A percentile compares a stretch with the other conserved stretches of the same genome.
Conservation (phyloP, 2,888 invertebrate species). For the Nomada flava region DNA sequence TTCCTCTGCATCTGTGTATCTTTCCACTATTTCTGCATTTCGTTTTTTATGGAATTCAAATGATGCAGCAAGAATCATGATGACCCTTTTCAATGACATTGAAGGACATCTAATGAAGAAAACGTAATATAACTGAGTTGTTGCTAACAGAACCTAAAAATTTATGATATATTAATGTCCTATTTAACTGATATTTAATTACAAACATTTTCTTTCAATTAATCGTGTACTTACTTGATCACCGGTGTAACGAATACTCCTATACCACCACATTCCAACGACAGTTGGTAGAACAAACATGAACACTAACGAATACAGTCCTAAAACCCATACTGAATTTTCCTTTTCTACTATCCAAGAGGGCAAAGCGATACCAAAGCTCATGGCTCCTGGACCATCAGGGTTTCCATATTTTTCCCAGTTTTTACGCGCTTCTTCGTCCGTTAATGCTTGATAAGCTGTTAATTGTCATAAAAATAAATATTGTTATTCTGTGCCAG, state of each 20-base stretch:
- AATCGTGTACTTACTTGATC: constrained; percentile 88
- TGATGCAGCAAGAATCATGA: constrained; percentile 98
- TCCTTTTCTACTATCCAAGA: constrained; percentile 99
- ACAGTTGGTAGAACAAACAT: constrained; percentile 97
- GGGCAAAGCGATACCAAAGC: constrained; percentile 99
- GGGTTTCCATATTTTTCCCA: constrained; percentile 99
- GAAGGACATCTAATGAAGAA: constrained; percentile 98
- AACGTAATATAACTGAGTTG: constrained; percentile 98
- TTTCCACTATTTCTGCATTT: constrained; percentile 96
- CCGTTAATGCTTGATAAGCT: constrained; percentile 94
- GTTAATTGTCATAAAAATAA: constrained; percentile 43
- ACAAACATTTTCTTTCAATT: constrained; percentile 2
- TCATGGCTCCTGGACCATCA: constrained; percentile 99
- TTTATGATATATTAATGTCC: background rate
- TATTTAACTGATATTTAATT: background rate
- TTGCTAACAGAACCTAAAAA: constrained; percentile 93
- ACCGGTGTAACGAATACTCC: constrained; percentile 98
- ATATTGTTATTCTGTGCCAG: constrained; percentile 11
- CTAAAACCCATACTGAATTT: constrained; percentile 98
- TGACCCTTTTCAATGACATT: constrained; percentile 96
- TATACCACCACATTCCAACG: constrained; percentile 99
- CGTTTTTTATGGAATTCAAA: constrained; percentile 97
- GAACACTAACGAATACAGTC: constrained; percentile 97
- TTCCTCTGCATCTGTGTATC: constrained; percentile 97
- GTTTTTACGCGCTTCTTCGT: constrained; percentile 98